phyloP scores from a whole-genome alignment of 2,797 vertebrate species.

The Brachymystax lenok region DNA sequence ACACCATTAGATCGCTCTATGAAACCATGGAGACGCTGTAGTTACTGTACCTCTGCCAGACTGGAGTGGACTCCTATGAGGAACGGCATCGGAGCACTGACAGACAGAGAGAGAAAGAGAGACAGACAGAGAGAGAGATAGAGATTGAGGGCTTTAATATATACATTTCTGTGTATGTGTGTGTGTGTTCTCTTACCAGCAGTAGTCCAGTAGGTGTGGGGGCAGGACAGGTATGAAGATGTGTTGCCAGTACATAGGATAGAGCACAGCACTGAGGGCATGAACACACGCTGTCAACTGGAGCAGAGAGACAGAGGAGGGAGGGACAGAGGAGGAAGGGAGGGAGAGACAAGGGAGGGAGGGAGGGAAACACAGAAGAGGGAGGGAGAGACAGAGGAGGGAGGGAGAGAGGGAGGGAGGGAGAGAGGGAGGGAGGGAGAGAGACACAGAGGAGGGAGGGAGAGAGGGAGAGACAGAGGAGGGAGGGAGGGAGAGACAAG shows the following conservation, averaged over 20 bases:
- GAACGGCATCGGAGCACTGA: conserved; percentile 89
- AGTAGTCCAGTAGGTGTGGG: conserved; percentile 89
- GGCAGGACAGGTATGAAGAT: conserved; percentile 91
- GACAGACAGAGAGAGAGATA: background rate
- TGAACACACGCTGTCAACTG: conserved; percentile 83
- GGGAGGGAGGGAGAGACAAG: fast-evolving
- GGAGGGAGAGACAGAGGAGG: background rate
- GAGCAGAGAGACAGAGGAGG: background rate
- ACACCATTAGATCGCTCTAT: no score
- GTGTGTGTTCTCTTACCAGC: conserved; percentile 74
- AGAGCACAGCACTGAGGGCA: conserved; percentile 81
- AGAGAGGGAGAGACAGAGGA: fast-evolving
- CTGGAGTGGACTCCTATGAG: conserved; percentile 91
- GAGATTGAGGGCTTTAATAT: background rate
- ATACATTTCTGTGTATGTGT: background rate
- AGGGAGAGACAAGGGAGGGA: background rate
- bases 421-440: no score
- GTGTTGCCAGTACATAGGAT: conserved; percentile 93
- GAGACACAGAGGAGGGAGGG: no score
- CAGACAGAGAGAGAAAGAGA: background rate
- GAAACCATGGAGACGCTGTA: no score
- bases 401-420: no score
- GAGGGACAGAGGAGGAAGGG: no score
- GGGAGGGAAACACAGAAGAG: fast-evolving
- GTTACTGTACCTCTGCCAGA: conserved; percentile 80